Percentiles rank a stretch among this genome's conserved stretches.
These are phyloP conservation scores for Trachymyrmex septentrionalis DNA, from an alignment of 1,140 invertebrate species.

Conservation along the genomic window DNA sequence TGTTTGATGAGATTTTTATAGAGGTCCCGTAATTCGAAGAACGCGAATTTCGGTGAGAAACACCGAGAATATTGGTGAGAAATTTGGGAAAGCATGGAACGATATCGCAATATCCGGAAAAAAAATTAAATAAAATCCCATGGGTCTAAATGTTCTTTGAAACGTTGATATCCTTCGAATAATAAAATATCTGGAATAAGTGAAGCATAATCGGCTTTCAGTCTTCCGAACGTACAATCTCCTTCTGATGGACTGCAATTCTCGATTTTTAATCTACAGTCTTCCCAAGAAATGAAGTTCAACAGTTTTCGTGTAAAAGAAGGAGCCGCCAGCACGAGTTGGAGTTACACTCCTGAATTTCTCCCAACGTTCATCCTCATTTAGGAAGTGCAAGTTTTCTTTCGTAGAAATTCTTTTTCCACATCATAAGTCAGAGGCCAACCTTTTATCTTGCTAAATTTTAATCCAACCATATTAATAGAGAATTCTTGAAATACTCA, in stretches of 20 bases:
- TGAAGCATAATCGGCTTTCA: constrained; percentile 50
- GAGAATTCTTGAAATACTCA: neutral
- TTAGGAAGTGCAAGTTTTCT: constrained; percentile 53
- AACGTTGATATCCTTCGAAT: constrained; percentile 47
- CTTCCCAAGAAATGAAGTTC: constrained; percentile 59
- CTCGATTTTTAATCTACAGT: constrained; percentile 60
- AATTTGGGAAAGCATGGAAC: constrained; percentile 30
- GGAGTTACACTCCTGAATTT: constrained; percentile 52
- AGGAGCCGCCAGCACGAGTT: constrained; percentile 14
- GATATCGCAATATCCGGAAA: constrained; percentile 30
- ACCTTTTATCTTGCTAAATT: constrained; percentile 46
- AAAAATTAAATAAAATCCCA: constrained; percentile 49
- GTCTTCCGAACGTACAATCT: constrained; percentile 45
- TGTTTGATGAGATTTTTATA: neutral
- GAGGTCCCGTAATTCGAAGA: constrained; percentile 25
- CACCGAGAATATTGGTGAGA: neutral
- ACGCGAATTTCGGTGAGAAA: neutral
- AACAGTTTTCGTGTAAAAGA: constrained; percentile 49
- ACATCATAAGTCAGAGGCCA: constrained; percentile 16
- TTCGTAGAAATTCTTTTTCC: constrained; percentile 51
- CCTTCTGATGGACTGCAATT: constrained; percentile 36
- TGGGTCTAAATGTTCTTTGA: constrained; percentile 34
- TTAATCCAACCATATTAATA: constrained; percentile 32
- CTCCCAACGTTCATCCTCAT: constrained; percentile 49
- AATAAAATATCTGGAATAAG: constrained; percentile 56